phyloP scores from a whole-genome alignment of 2,888 invertebrate species.

The Tridacna gigas region DNA sequence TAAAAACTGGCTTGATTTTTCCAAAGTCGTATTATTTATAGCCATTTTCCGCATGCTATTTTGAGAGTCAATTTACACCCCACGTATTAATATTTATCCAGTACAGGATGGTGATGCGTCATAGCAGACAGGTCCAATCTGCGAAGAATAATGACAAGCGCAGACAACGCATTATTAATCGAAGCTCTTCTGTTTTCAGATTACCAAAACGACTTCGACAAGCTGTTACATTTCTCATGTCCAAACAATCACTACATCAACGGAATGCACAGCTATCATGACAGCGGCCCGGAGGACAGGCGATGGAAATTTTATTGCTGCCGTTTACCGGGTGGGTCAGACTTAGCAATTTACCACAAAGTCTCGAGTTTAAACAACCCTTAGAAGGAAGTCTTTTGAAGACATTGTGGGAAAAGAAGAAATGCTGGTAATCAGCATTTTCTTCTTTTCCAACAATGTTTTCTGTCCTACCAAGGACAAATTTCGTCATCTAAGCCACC shows the following conservation, averaged over 20 bases:
- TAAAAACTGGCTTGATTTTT: too few species aligned
- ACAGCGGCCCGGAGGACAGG: constrained; percentile 39
- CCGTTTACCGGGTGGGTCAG: neutral
- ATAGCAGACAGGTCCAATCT: too few species aligned
- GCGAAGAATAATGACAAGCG: too few species aligned
- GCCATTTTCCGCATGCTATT: too few species aligned
- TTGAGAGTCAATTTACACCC: too few species aligned
- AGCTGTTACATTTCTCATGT: constrained; percentile 9
- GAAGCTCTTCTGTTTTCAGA: constrained; percentile 14
- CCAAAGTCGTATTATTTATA: too few species aligned
- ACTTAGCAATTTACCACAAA: neutral
- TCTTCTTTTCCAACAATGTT: neutral
- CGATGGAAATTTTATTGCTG: constrained; percentile 34
- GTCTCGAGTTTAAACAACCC: neutral
- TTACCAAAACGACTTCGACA: constrained; percentile 37
- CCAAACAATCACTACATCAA: constrained; percentile 28
- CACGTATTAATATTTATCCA: too few species aligned
- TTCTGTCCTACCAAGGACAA: neutral
- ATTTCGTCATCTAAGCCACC: neutral
- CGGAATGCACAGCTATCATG: constrained; percentile 33
- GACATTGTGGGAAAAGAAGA: constrained; percentile 8
- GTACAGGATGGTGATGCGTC: too few species aligned
- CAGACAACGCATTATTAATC: too few species aligned
- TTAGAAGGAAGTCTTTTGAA: neutral
- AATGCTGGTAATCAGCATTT: neutral